Percentiles rank a stretch among this genome's conserved stretches.
These are phyloP conservation scores for Tokudaia muenninki DNA, from an alignment of 2,797 vertebrate genomes.

Conservation along the genomic window DNA sequence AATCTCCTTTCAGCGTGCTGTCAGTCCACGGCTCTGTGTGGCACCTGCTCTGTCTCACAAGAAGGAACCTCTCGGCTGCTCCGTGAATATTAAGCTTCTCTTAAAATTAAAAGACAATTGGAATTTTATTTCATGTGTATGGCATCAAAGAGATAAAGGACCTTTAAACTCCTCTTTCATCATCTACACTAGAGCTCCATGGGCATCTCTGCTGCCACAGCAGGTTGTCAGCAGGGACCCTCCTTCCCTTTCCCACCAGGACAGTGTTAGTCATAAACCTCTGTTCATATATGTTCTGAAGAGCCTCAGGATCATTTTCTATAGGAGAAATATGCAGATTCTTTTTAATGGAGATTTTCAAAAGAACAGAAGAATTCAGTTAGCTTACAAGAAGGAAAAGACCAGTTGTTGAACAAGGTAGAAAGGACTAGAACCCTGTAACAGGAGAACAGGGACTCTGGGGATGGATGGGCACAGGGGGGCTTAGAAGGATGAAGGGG, in stretches of 20 bases:
- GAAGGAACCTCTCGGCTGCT: neutral
- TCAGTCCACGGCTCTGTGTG: slow-evolving; percentile 50
- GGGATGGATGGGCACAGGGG: neutral
- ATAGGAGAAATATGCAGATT: neutral
- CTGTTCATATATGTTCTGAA: neutral
- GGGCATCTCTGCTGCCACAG: neutral
- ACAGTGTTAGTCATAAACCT: neutral
- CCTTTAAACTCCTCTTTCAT: neutral
- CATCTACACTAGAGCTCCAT: neutral
- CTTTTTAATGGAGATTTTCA: neutral
- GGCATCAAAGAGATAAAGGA: slow-evolving; percentile 56
- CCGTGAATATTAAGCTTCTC: slow-evolving; percentile 12
- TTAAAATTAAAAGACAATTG: slow-evolving; percentile 58
- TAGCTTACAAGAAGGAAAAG: neutral
- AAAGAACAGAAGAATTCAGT: neutral
- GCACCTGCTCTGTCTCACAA: neutral
- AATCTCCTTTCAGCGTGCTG: slow-evolving; percentile 60
- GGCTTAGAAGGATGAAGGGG: neutral
- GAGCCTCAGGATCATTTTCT: neutral
- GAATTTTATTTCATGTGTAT: slow-evolving; percentile 34
- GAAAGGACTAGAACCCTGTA: neutral
- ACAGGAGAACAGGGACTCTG: neutral
- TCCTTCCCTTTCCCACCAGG: neutral
- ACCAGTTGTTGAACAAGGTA: neutral
- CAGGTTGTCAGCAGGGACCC: neutral